These are phyloP conservation scores for Euclidia mi DNA, from an alignment of 2,888 invertebrate species.

Conservation along the genomic window DNA sequence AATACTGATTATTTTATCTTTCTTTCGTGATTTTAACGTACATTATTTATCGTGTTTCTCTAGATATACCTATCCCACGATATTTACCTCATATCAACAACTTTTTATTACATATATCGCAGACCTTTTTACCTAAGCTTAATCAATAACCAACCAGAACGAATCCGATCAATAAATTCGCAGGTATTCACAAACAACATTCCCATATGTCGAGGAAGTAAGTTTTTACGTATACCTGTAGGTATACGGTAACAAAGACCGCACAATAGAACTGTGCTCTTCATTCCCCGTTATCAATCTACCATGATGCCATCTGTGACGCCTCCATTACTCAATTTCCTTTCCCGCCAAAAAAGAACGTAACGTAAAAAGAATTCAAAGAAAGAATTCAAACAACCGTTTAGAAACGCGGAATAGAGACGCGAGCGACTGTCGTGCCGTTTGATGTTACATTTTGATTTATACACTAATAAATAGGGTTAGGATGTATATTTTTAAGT, in stretches of 20 bases:
- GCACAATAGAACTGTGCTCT: constrained; percentile 80
- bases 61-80: no score
- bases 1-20: constrained; percentile 40
- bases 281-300: constrained; percentile 88
- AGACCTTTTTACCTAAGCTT: no score
- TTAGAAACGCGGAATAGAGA: constrained; percentile 65
- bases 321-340: constrained; percentile 88
- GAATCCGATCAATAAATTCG: constrained; percentile 15
- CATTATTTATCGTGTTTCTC: no score
- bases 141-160: constrained; percentile 16
- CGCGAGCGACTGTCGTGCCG: constrained; percentile 48
- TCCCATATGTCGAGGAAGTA: constrained; percentile 50
- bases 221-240: constrained; percentile 40
- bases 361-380: constrained; percentile 74
- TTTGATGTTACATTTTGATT: constrained; percentile 55
- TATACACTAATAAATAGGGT: constrained; percentile 50
- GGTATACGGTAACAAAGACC: constrained; percentile 57
- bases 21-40: constrained; percentile 5
- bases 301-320: constrained; percentile 89
- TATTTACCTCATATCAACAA: no score
- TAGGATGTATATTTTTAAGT: constrained; percentile 33
- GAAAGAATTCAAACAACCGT: constrained; percentile 64
- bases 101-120: no score
- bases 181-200: constrained; percentile 14
- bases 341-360: constrained; percentile 79